These are phyloP conservation scores for Poecilia picta DNA, from an alignment of 2,797 vertebrate genomes.

Conservation along the genomic window DNA sequence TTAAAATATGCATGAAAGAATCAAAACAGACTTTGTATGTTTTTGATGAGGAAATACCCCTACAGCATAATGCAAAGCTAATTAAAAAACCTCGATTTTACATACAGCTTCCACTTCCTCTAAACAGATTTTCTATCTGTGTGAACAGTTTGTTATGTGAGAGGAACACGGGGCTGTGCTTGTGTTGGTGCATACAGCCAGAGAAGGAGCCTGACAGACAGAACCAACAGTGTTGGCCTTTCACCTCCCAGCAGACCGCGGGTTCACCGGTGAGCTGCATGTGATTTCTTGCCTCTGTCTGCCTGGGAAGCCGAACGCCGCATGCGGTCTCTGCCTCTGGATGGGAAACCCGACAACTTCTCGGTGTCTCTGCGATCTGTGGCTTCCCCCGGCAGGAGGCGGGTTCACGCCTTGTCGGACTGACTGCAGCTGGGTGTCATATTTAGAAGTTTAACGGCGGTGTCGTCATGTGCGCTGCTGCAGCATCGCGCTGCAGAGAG, in stretches of 20 bases:
- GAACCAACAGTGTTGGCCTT: constrained; percentile 2
- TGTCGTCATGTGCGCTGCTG: constrained; percentile 27
- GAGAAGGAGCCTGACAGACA: background rate
- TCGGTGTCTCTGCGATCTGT: background rate
- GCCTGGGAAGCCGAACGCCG: background rate
- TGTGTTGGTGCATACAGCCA: background rate
- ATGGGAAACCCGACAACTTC: background rate
- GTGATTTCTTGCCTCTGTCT: background rate
- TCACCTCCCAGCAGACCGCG: constrained; percentile 6
- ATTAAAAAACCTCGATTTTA: too few species aligned
- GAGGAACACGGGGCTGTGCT: background rate
- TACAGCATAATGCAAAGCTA: too few species aligned
- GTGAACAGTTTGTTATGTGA: background rate
- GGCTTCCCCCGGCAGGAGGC: background rate
- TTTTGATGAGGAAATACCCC: too few species aligned
- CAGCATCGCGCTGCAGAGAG: constrained; percentile 30
- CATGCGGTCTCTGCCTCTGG: constrained; percentile 1
- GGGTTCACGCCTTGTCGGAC: constrained; percentile 1
- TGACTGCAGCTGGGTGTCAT: background rate
- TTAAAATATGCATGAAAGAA: too few species aligned
- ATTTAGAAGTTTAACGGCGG: constrained; percentile 12
- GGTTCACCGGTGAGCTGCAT: constrained; percentile 2
- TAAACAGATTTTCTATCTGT: background rate
- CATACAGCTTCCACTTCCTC: too few species aligned
- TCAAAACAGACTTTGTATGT: too few species aligned